Conservation (phyloP, 2,113 vertebrate genomes). For the Strigops habroptila region DNA sequence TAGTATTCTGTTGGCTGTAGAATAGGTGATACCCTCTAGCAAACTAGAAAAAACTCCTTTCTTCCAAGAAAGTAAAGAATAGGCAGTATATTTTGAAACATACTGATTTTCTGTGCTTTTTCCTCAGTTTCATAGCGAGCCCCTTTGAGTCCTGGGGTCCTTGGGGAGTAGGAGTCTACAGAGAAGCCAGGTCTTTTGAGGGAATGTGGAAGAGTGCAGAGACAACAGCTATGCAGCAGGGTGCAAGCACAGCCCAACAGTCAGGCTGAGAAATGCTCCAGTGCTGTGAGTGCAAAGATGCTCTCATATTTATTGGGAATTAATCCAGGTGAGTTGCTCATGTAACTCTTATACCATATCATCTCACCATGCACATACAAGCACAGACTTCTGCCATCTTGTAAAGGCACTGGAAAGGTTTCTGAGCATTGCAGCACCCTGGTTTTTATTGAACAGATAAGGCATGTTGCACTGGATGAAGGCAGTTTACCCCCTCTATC, state of each 20-base stretch:
- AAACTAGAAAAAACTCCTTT: background rate
- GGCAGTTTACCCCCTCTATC: background rate
- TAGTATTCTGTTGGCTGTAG: background rate
- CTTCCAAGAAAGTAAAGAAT: background rate
- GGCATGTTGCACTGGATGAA: accelerated
- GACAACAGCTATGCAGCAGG: accelerated
- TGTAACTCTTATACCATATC: accelerated
- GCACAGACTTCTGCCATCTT: background rate
- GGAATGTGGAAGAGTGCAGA: background rate
- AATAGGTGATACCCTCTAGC: background rate
- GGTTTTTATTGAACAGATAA: background rate
- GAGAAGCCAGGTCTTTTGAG: background rate
- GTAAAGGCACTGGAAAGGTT: background rate
- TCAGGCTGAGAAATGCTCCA: background rate
- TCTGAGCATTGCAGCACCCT: accelerated
- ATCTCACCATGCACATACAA: accelerated
- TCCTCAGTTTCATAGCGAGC: background rate
- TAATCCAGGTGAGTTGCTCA: background rate
- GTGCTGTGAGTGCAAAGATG: background rate
- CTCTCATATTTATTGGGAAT: background rate
- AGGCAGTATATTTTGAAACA: background rate
- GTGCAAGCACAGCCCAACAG: background rate
- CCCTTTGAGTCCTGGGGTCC: background rate
- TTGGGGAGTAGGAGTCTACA: background rate
- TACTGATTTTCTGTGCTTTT: background rate